These are phyloP conservation scores for Cylindroiulus punctatus DNA, from an alignment of 2,888 invertebrate genomes.

Conservation along the genomic window DNA sequence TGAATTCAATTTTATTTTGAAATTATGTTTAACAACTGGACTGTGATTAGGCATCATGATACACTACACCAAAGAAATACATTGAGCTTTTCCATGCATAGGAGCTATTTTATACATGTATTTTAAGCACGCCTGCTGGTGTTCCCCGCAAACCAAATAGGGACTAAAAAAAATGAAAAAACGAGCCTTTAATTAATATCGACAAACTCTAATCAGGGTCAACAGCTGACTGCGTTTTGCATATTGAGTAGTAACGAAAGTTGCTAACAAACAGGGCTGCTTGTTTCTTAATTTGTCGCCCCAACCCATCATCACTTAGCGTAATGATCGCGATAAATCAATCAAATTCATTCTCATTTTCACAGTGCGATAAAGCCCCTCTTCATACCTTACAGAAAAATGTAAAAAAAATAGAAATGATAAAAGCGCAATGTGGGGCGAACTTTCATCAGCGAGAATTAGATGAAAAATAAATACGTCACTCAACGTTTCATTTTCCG, in stretches of 20 bases:
- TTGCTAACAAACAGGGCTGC: neutral
- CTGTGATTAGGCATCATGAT: too few relatives aligned
- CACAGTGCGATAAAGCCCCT: neutral
- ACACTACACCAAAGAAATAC: too few relatives aligned
- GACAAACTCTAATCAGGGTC: neutral
- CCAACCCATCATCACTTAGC: neutral
- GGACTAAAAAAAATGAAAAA: too few relatives aligned
- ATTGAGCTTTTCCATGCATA: too few relatives aligned
- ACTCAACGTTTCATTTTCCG: neutral
- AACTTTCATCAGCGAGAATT: neutral
- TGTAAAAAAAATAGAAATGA: neutral
- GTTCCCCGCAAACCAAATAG: too few relatives aligned
- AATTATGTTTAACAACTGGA: too few relatives aligned
- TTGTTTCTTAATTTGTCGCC: slow-evolving; percentile 15
- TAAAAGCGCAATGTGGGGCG: neutral
- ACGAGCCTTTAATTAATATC: too few relatives aligned
- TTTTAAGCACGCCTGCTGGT: too few relatives aligned
- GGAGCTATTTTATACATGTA: too few relatives aligned
- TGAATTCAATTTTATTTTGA: too few relatives aligned
- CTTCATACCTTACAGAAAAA: slow-evolving; percentile 15
- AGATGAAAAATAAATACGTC: neutral
- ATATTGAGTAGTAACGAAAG: neutral
- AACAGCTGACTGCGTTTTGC: neutral
- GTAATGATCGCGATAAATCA: slow-evolving; percentile 19
- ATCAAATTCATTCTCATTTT: neutral